Conservation (phyloP, 2,888 invertebrate genomes). For the Hypomecis punctinalis region DNA sequence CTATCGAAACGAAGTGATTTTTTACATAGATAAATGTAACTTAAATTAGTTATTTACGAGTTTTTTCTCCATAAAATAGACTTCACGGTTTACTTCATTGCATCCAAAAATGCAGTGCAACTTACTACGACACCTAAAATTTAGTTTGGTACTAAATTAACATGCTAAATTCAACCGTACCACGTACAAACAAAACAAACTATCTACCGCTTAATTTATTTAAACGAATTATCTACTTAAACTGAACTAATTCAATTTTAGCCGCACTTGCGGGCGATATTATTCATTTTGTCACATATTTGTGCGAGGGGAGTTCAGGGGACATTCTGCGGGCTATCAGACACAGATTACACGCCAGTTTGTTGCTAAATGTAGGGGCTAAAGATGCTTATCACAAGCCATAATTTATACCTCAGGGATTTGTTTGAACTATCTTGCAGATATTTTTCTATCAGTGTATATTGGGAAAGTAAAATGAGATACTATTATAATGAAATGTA, state of each 20-base stretch:
- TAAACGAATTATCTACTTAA: constrained; percentile 26
- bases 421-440: constrained; percentile 30
- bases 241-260: constrained; percentile 63
- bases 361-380: constrained; percentile 37
- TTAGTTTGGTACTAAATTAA: too few species aligned
- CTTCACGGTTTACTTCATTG: too few species aligned
- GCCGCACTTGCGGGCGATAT: constrained; percentile 48
- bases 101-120: too few species aligned
- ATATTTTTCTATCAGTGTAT: background rate
- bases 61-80: too few species aligned
- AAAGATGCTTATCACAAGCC: constrained; percentile 68
- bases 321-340: constrained; percentile 62
- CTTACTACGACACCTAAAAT: too few species aligned
- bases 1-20: too few species aligned
- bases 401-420: constrained; percentile 71
- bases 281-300: constrained; percentile 65
- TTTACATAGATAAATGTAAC: too few species aligned
- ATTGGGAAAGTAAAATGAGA: background rate
- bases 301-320: constrained; percentile 54
- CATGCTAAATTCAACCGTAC: background rate
- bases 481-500: too few species aligned
- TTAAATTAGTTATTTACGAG: too few species aligned
- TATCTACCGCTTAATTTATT: constrained; percentile 12
- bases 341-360: background rate
- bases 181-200: background rate